These are phyloP conservation scores for Dufourea novaeangliae DNA, from an alignment of 1,140 invertebrate genomes.

Conservation along the genomic window DNA sequence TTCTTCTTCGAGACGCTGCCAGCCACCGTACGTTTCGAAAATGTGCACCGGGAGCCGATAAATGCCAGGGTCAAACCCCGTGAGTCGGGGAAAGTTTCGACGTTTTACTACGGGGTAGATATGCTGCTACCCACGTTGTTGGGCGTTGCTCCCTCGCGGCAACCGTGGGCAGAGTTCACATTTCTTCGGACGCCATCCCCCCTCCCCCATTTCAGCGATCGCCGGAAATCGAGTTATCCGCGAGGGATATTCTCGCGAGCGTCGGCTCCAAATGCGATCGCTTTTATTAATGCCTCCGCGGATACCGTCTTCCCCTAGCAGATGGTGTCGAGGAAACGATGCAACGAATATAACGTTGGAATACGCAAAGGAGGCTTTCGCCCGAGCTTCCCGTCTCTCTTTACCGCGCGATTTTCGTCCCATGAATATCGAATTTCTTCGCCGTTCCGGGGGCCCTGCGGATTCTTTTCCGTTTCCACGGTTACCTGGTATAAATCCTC, in stretches of 20 bases:
- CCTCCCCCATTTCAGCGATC: neutral
- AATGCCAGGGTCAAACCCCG: conserved; percentile 36
- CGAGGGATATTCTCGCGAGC: neutral
- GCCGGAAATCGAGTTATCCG: conserved; percentile 33
- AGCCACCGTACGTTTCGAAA: neutral
- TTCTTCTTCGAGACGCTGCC: neutral
- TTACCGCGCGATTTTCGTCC: neutral
- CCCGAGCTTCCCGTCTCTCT: neutral
- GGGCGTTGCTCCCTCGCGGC: conserved; percentile 32
- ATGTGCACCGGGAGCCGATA: conserved; percentile 41
- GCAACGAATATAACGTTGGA: neutral
- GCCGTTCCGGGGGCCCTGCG: neutral
- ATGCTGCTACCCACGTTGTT: no score
- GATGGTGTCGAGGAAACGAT: neutral
- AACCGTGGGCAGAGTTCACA: conserved; percentile 9
- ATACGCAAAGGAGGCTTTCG: neutral
- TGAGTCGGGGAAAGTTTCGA: conserved; percentile 35
- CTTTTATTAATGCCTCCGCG: neutral
- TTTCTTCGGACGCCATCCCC: conserved; percentile 20
- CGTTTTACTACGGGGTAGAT: conserved; percentile 49
- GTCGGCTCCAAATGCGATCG: neutral
- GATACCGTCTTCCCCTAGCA: neutral
- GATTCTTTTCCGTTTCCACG: neutral
- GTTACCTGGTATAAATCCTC: neutral
- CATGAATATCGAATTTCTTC: neutral